Conservation (phyloP, 2,797 vertebrate species). For the Dryobates pubescens region DNA sequence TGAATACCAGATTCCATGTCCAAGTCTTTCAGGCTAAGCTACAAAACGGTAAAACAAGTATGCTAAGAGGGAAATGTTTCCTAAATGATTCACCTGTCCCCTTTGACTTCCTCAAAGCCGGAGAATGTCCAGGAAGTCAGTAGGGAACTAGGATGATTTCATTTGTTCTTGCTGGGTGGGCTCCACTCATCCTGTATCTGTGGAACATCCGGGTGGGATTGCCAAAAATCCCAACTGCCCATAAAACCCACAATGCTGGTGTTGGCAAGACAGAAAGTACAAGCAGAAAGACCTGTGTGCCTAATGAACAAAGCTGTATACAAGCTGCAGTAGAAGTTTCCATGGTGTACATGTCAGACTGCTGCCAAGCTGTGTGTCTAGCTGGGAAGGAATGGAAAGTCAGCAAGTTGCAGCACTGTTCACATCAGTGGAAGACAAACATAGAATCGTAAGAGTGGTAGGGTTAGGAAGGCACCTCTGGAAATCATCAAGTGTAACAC, state of each 20-base stretch:
- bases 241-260: background rate
- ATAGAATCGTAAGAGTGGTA: too few relatives aligned
- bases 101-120: conserved; percentile 32
- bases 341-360: background rate
- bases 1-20: background rate
- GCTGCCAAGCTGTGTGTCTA: background rate
- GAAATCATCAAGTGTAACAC: too few relatives aligned
- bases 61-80: conserved; percentile 45
- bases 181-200: background rate
- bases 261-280: conserved; percentile 46
- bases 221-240: conserved; percentile 34
- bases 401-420: background rate
- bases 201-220: background rate
- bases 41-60: conserved; percentile 20
- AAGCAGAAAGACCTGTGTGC: conserved; percentile 40
- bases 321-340: background rate
- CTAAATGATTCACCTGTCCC: conserved; percentile 55
- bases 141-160: conserved; percentile 17
- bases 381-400: background rate
- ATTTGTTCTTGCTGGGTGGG: conserved; percentile 67
- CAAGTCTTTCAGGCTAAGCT: conserved; percentile 7
- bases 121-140: conserved; percentile 6
- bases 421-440: background rate
- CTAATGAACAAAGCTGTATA: conserved; percentile 1
- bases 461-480: too few relatives aligned